Base-by-base conservation (phyloP, 2,888 invertebrate genomes). In the Microchrysa polita region DNA sequence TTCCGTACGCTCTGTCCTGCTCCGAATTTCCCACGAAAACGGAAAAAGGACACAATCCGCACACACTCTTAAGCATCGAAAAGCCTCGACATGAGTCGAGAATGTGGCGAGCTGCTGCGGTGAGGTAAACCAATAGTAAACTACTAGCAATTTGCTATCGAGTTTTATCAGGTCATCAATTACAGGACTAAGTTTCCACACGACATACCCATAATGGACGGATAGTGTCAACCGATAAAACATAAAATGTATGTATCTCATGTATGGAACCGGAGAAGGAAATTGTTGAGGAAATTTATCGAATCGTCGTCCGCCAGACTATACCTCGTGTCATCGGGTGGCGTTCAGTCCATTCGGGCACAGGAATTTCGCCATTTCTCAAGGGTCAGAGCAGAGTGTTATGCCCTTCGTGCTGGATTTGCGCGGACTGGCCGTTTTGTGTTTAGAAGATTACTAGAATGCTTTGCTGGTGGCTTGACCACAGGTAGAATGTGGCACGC, bases 201-300 rank as follows among this genome's bases (percentile, higher is more conserved):
- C 74, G 75, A 75, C 75, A 75, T 72, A 61, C 75, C 75, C 74
- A 72, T 75, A 74, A 75, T 74, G 72, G 75, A 75, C 67, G 75
- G 75, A 75, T 74, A 75, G 67, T 74, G 74, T 74, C 74, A 75
- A 75, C 75, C 72, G 75, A 75, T 75, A 75, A 74, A 72, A 75
- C 67, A 75, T 73, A 74, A 74, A 74, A 74, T 74, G n/a, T n/a
- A n/a, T n/a, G n/a, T n/a, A 72, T 75, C 74, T 74, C 74, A 74
- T 74, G n/a, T n/a, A 75, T 73, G 72, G 67, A 69, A 73, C 75
- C 74, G 75, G 74, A 69, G 69, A 72, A 72, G 75, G 75, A 75
- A 74, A 74, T 75, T 75, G 75, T 74, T 75, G 72, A 74, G 72
- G 74, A 75, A 75, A 75, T 74, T 75, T 74, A 75, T 74, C 75